Evolutionary conservation across 64 coral and sea anemone species (phyloP).

Genomic region (Porites lutea): DNA sequence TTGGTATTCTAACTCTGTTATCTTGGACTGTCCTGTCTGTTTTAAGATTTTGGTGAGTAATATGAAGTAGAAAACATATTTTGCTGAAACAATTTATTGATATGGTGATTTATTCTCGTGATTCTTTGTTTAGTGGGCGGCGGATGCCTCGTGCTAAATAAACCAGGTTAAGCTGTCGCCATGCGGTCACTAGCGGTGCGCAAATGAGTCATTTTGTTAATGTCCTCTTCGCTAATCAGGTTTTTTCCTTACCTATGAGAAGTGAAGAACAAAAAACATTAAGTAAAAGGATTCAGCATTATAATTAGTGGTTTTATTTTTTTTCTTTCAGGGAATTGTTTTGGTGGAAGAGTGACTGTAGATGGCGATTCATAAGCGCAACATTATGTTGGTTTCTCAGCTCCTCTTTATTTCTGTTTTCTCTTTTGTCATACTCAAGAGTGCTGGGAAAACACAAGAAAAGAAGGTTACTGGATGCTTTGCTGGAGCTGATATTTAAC

Average conservation of each 20-base stretch:
- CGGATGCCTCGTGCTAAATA: too few species aligned
- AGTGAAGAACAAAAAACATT: background rate
- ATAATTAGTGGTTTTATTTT: background rate
- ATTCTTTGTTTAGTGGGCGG: too few species aligned
- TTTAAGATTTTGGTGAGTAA: slow-evolving; percentile 9
- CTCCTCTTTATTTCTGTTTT: background rate
- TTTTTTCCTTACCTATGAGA: too few species aligned
- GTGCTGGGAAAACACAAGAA: background rate
- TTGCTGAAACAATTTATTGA: too few species aligned
- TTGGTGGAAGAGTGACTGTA: slow-evolving; percentile 4
- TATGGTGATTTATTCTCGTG: too few species aligned
- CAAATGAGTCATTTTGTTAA: too few species aligned
- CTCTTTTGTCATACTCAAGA: slow-evolving; percentile 2
- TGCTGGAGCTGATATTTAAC: too few species aligned
- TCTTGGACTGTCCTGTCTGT: slow-evolving; percentile 15
- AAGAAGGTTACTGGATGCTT: background rate
- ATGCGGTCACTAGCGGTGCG: too few species aligned
- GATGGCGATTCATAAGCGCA: background rate
- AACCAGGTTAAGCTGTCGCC: too few species aligned
- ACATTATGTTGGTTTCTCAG: background rate
- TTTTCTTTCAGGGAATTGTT: slow-evolving; percentile 14
- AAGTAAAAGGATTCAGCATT: background rate
- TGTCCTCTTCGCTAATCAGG: too few species aligned
- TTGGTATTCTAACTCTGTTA: slow-evolving; percentile 11
- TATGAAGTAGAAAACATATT: too few species aligned